A percentile compares a stretch with the other conserved stretches of the same genome.
phyloP scores from a whole-genome alignment of 2,113 vertebrate genomes.

The Equus quagga region DNA sequence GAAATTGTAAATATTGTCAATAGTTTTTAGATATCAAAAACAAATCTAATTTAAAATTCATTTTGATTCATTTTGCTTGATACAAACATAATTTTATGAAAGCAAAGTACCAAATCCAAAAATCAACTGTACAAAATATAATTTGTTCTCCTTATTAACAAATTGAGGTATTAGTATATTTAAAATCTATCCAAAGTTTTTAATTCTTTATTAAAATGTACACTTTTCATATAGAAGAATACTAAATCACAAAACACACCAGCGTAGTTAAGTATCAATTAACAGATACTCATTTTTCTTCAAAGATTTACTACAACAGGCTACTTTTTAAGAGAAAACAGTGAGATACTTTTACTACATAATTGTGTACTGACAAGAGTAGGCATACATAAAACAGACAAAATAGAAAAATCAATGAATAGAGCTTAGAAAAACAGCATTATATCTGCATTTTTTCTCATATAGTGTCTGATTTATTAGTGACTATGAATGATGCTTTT shows the following conservation, averaged over 20 bases:
- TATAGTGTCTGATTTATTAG: neutral
- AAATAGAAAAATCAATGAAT: neutral
- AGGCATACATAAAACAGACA: neutral
- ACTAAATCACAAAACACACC: neutral
- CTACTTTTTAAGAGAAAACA: neutral
- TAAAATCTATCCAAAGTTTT: neutral
- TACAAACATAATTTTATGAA: neutral
- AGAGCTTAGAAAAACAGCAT: neutral
- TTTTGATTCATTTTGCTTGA: neutral
- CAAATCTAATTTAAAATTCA: conserved; percentile 12
- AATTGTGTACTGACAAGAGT: neutral
- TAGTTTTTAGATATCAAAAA: neutral
- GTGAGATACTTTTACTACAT: neutral
- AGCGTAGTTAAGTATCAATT: neutral
- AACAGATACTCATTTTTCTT: neutral
- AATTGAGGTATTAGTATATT: neutral
- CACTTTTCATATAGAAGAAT: neutral
- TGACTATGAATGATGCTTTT: neutral
- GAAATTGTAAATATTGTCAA: neutral
- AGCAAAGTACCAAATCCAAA: neutral
- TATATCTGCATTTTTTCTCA: neutral
- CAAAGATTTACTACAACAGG: neutral
- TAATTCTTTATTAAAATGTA: neutral
- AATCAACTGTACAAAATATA: conserved; percentile 22
- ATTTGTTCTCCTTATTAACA: neutral